phyloP scores from a whole-genome alignment of 2,797 vertebrate genomes.

The Podarcis lilfordi region DNA sequence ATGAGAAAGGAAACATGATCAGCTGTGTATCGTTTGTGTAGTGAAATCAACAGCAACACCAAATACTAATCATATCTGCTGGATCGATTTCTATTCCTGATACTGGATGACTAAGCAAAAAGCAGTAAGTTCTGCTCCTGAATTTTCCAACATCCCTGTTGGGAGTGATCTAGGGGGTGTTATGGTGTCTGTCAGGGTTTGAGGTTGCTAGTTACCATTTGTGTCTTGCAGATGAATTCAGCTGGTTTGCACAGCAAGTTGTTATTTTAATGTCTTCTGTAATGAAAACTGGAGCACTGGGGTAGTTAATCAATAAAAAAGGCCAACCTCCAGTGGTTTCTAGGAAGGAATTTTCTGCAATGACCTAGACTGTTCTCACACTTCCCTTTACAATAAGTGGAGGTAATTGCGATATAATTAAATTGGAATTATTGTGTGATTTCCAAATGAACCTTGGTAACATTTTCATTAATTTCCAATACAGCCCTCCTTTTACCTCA shows the following conservation, averaged over 20 bases:
- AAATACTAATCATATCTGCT: too few relatives aligned
- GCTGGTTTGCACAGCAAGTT: not conserved
- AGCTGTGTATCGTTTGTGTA: too few relatives aligned
- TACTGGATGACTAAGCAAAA: too few relatives aligned
- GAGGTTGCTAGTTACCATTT: not conserved
- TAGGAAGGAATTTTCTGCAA: constrained; percentile 43
- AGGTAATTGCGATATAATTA: constrained; percentile 71
- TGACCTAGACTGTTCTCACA: constrained; percentile 34
- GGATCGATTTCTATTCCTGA: too few relatives aligned
- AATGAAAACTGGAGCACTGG: not conserved
- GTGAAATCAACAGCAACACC: too few relatives aligned
- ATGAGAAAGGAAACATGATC: too few relatives aligned
- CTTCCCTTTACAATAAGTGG: constrained; percentile 36
- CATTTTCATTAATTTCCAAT: constrained; percentile 71
- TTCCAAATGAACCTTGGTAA: constrained; percentile 75
- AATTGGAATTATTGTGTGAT: constrained; percentile 60
- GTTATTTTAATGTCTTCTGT: constrained; percentile 7
- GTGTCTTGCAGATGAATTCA: not conserved
- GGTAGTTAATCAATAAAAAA: constrained; percentile 15
- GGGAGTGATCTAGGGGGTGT: not conserved
- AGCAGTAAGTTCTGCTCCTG: too few relatives aligned
- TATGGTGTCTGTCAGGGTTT: not conserved
- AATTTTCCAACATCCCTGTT: too few relatives aligned
- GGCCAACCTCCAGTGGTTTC: constrained; percentile 26
- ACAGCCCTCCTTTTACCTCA: constrained; percentile 71